Base-by-base conservation (phyloP, 2,888 invertebrate genomes). In the Mimumesa dahlbomi region DNA sequence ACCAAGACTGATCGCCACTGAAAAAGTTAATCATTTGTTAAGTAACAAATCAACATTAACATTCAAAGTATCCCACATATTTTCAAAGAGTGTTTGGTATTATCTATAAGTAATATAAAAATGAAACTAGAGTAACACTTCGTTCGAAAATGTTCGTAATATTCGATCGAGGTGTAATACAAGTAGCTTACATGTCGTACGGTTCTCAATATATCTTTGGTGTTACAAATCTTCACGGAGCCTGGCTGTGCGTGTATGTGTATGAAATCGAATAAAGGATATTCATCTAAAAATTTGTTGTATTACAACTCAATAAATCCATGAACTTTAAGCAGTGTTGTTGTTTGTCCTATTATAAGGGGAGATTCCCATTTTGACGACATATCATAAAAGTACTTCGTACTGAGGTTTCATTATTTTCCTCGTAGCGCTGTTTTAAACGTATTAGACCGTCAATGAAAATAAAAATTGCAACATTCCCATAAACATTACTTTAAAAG, bases 61-160 rank as follows among this genome's bases (percentile, higher is more conserved):
- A 46, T 64, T 56, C 54, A 46, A 61, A 46, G 21, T 50, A 42
- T 61, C 48, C 29, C 14, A 19, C 50, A 14, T 21, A 19, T 19
- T 58, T 16, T 25, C 36, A 52, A 48, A 46, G 14, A 29, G 18
- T 45, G n/a, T 25, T 7, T 7, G 19, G 2, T 2, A 38, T 56
- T 61, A 31, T 38, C 22, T 36, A 19, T 46, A 38, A 21, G 16
- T 18, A 18, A 43, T 21, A 19, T 13, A 67, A 38, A 69, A 54
- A 54, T 38, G 43, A 69, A 56, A 49, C 53, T 59, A 21, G 49
- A 59, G 43, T 46, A 69, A 56, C 4, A 43, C 45, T 54, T 45
- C 54, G 34, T 16, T 36, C 38, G 19, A 50, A 29, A n/a, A n/a
- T n/a, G n/a, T n/a, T n/a, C n/a, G n/a, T n/a, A n/a, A n/a, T n/a